Conservation (phyloP, 2,797 vertebrate genomes). For the Simalia tracyae region DNA sequence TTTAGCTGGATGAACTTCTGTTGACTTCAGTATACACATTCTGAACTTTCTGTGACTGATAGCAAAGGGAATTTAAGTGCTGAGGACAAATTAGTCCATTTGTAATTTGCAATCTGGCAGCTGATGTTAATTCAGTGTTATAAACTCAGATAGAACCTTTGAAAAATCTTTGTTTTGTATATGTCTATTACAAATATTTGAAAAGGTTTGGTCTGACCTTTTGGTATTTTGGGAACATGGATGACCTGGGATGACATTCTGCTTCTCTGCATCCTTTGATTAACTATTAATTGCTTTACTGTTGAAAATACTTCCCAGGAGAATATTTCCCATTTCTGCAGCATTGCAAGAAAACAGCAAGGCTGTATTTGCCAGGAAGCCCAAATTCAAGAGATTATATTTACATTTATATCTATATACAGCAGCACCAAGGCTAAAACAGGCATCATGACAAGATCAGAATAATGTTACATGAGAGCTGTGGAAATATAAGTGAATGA, state of each 20-base stretch:
- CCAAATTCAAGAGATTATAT: background rate
- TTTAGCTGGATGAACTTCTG: background rate
- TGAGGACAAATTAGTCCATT: background rate
- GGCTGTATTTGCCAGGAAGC: background rate
- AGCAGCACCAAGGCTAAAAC: background rate
- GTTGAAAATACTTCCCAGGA: background rate
- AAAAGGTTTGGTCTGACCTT: background rate
- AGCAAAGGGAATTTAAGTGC: background rate
- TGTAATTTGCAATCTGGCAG: background rate
- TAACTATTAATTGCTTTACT: background rate
- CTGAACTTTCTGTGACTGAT: background rate
- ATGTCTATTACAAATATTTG: background rate
- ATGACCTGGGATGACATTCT: background rate
- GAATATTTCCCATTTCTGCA: background rate
- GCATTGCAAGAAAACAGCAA: background rate
- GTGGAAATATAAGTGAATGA: background rate
- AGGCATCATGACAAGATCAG: background rate
- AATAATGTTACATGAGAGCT: background rate
- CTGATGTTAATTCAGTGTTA: background rate
- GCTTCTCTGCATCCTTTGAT: background rate
- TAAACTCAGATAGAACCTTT: background rate
- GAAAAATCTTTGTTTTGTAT: background rate
- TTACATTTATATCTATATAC: background rate
- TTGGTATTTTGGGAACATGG: background rate
- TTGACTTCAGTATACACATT: background rate